These are phyloP conservation scores for Xerus rutilus DNA, from an alignment of 2,797 vertebrate species.

Conservation along the genomic window DNA sequence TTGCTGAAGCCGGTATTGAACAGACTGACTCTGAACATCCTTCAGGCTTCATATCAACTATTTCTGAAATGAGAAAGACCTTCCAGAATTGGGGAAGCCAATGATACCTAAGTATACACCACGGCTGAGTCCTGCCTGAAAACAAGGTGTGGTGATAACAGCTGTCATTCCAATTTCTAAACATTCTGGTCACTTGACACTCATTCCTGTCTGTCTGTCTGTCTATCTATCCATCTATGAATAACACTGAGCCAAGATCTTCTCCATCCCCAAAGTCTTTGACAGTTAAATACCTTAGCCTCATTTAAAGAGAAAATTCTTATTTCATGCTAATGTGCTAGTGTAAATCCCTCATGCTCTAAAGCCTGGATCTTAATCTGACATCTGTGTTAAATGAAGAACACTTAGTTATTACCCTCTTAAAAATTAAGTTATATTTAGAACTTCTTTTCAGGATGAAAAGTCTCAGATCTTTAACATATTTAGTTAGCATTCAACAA, in stretches of 20 bases:
- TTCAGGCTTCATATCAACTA: not conserved
- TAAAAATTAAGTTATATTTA: not conserved
- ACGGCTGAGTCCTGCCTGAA: not conserved
- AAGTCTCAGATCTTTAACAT: not conserved
- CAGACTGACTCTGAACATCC: slow-evolving; percentile 14
- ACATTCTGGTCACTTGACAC: not conserved
- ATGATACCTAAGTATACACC: not conserved
- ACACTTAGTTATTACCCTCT: not conserved
- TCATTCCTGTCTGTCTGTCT: not conserved
- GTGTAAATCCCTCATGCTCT: not conserved
- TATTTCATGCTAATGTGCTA: not conserved
- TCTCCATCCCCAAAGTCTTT: not conserved
- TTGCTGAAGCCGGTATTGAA: not conserved
- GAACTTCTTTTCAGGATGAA: not conserved
- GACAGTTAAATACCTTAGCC: not conserved
- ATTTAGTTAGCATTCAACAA: not conserved
- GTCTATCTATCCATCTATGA: no score
- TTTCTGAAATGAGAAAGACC: not conserved
- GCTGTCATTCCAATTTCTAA: not conserved
- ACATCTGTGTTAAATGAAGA: not conserved
- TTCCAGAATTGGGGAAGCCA: not conserved
- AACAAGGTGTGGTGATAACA: not conserved
- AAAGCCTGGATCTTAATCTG: not conserved
- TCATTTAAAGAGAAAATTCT: slow-evolving; percentile 6
- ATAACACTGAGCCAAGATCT: not conserved